Percentiles rank a stretch among this genome's conserved stretches.
phyloP scores from a whole-genome alignment of 2,888 invertebrate species.

The Lamellibrachia columna region DNA sequence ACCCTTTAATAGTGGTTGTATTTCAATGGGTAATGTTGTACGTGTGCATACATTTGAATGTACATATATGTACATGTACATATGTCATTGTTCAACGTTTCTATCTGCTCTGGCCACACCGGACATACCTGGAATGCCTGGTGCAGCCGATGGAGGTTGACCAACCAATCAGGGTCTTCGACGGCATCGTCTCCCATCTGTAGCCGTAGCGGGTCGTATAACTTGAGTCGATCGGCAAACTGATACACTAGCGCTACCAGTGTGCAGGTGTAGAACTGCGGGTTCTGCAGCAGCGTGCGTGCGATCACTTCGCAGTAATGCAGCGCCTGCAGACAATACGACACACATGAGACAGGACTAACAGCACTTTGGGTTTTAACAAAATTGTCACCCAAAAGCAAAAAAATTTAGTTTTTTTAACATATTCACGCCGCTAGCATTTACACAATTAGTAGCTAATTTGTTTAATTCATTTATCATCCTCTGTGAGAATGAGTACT shows the following conservation, averaged over 20 bases:
- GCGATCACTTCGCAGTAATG: constrained; percentile 85
- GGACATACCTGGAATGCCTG: constrained; percentile 57
- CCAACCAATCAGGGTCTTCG: constrained; percentile 72
- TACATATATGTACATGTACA: neutral
- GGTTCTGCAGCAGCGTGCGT: constrained; percentile 73
- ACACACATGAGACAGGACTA: neutral
- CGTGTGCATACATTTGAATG: too few relatives aligned
- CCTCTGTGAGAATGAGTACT: too few relatives aligned
- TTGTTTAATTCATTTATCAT: too few relatives aligned
- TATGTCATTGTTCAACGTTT: neutral
- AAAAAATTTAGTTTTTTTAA: neutral
- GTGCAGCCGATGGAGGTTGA: constrained; percentile 66
- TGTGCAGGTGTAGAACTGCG: constrained; percentile 47
- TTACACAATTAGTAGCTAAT: too few relatives aligned
- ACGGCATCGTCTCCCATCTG: constrained; percentile 53
- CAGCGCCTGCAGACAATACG: constrained; percentile 68
- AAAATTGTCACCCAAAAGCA: neutral
- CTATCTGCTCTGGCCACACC: neutral
- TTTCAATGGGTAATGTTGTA: too few relatives aligned
- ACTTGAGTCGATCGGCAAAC: constrained; percentile 75
- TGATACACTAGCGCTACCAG: constrained; percentile 34
- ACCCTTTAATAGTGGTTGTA: too few relatives aligned
- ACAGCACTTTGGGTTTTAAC: neutral
- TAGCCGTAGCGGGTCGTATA: constrained; percentile 73
- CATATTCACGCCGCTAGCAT: too few relatives aligned